Percentiles rank a stretch among this genome's conserved stretches.
Evolutionary conservation across 2,888 invertebrate species (phyloP).

Genomic region (Apodemia mormo): DNA sequence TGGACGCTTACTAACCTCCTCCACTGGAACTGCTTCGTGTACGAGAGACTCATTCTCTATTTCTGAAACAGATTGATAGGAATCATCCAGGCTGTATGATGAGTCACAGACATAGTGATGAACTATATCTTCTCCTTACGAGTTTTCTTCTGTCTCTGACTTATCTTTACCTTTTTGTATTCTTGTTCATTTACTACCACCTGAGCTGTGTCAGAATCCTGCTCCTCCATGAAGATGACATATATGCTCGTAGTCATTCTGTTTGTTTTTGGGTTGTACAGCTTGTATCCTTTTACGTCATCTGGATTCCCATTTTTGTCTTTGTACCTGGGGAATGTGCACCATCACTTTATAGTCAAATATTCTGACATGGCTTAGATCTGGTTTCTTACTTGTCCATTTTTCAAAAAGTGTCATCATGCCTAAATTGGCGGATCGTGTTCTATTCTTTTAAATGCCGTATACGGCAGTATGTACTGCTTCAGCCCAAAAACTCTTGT

Average conservation of each 20-base stretch:
- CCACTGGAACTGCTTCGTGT: too few relatives aligned
- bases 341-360: constrained; percentile 16
- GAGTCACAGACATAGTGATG: not conserved
- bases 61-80: not conserved
- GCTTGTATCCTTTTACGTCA: constrained; percentile 29
- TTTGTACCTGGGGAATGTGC: constrained; percentile 26
- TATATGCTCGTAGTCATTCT: constrained; percentile 34
- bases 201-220: not conserved
- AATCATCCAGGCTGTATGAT: not conserved
- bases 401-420: constrained; percentile 35
- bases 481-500: constrained; percentile 29
- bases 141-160: not conserved
- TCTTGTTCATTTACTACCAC: not conserved
- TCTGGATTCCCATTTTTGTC: constrained; percentile 36
- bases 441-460: constrained; percentile 28
- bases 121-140: not conserved
- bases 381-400: constrained; percentile 35
- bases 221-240: constrained; percentile 34
- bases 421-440: constrained; percentile 13
- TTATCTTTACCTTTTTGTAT: not conserved
- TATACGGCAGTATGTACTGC: constrained; percentile 23
- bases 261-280: constrained; percentile 33
- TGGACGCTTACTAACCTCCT: too few relatives aligned
- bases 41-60: too few relatives aligned
- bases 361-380: constrained; percentile 32